Percentiles rank a stretch among this genome's conserved stretches.
These are phyloP conservation scores for Frankliniella intonsa DNA, from an alignment of 2,888 invertebrate genomes.

Conservation along the genomic window DNA sequence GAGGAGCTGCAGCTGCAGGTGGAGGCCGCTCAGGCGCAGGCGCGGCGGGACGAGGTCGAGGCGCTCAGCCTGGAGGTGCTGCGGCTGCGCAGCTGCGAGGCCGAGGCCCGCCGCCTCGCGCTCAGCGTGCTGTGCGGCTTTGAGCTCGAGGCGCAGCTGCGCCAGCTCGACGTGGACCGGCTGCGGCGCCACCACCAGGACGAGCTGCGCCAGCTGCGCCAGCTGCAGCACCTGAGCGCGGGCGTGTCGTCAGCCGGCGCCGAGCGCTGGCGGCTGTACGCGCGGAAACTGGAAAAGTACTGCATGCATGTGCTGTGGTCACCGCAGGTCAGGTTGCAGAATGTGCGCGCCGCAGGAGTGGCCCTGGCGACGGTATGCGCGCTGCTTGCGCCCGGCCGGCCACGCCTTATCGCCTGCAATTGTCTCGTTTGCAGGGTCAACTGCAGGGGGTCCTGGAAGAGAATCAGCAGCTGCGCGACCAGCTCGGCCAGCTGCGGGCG, in stretches of 20 bases:
- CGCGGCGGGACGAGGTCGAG: background rate
- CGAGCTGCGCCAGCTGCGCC: conserved; percentile 16
- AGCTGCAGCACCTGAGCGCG: background rate
- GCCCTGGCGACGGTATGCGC: no score
- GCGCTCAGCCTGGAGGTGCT: background rate
- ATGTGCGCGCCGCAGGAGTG: background rate
- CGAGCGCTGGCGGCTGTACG: background rate
- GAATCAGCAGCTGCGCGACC: background rate
- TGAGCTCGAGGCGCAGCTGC: conserved; percentile 12
- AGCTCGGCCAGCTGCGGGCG: background rate
- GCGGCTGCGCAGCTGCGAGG: background rate
- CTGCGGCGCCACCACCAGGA: conserved; percentile 6
- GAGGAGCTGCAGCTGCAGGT: background rate
- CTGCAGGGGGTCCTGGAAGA: conserved; percentile 14
- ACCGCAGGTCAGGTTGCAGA: background rate
- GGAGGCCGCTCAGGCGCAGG: background rate
- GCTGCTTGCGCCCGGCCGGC: background rate
- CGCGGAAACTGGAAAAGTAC: conserved; percentile 8
- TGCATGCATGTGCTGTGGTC: conserved; percentile 21
- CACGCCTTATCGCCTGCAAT: background rate
- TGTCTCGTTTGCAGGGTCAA: background rate
- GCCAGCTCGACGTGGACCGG: background rate
- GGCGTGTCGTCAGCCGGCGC: background rate
- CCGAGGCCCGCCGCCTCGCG: background rate
- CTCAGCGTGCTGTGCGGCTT: conserved; percentile 15